Conservation (phyloP, 2,797 vertebrate genomes). For the Naso thynnoides region DNA sequence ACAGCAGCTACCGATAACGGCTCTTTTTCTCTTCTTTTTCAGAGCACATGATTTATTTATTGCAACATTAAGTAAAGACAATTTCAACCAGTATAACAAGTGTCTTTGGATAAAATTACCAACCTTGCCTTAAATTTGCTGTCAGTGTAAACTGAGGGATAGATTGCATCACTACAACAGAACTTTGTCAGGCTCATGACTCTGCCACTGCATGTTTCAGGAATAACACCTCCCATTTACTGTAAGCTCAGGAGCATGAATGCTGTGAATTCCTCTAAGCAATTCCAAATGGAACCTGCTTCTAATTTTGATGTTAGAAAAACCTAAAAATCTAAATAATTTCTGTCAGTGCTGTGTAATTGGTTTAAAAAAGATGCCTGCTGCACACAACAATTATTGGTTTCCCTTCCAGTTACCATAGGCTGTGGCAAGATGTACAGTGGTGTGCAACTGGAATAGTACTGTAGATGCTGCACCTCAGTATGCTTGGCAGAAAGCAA, state of each 20-base stretch:
- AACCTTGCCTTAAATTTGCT: too few relatives aligned
- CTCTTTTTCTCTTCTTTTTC: too few relatives aligned
- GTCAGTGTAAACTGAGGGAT: too few relatives aligned
- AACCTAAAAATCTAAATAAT: neutral
- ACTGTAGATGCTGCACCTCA: conserved; percentile 11
- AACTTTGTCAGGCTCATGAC: too few relatives aligned
- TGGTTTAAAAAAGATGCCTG: conserved; percentile 33
- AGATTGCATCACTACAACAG: neutral
- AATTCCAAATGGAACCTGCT: neutral
- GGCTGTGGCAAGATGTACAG: neutral
- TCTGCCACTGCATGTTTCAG: neutral
- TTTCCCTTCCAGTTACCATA: conserved; percentile 22
- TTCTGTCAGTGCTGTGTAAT: conserved; percentile 26
- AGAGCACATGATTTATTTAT: too few relatives aligned
- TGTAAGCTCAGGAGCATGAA: neutral
- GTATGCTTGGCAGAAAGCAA: conserved; percentile 24
- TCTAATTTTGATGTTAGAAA: neutral
- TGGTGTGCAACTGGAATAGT: conserved; percentile 2
- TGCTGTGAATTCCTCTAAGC: neutral
- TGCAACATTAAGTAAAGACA: too few relatives aligned
- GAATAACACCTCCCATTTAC: neutral
- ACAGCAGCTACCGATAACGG: too few relatives aligned
- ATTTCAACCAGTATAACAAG: too few relatives aligned
- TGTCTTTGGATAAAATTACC: too few relatives aligned
- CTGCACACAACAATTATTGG: conserved; percentile 36